Evolutionary conservation across 2,113 vertebrate species (phyloP).

Genomic region (Misgurnus anguillicaudatus): DNA sequence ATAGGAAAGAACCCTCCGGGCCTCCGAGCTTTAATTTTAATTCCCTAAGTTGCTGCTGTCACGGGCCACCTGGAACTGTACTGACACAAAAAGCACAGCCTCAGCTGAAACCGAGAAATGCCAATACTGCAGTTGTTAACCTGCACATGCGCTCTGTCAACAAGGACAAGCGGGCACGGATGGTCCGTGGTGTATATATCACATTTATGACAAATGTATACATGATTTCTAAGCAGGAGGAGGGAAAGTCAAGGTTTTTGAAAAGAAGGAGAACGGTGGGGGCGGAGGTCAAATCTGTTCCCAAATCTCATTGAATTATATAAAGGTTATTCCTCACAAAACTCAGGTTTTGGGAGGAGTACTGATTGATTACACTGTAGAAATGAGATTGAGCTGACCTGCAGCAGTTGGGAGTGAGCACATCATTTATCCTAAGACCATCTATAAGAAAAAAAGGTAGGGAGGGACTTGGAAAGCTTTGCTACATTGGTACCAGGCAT

Average conservation of each 20-base stretch:
- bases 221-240: background rate
- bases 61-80: background rate
- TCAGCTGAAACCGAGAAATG: slow-evolving; percentile 10
- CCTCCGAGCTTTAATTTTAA: slow-evolving; percentile 16
- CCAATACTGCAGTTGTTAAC: background rate
- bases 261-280: background rate
- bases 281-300: background rate
- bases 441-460: slow-evolving; percentile 40
- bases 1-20: slow-evolving; percentile 14
- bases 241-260: background rate
- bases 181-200: background rate
- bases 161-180: background rate
- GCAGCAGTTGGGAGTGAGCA: slow-evolving; percentile 57
- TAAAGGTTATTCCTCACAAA: slow-evolving; percentile 65
- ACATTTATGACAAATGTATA: slow-evolving; percentile 22
- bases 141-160: background rate
- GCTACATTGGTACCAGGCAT: too few relatives aligned
- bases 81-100: background rate
- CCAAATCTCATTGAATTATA: slow-evolving; percentile 42
- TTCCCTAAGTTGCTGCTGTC: slow-evolving; percentile 38
- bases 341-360: slow-evolving; percentile 60
- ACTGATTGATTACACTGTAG: slow-evolving; percentile 70
- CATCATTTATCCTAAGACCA: slow-evolving; percentile 8
- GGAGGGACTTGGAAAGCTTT: background rate
- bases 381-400: slow-evolving; percentile 63